Percentiles rank a stretch among this genome's conserved stretches.
These are phyloP conservation scores for Noctua comes DNA, from an alignment of 2,888 invertebrate species.

Conservation along the genomic window DNA sequence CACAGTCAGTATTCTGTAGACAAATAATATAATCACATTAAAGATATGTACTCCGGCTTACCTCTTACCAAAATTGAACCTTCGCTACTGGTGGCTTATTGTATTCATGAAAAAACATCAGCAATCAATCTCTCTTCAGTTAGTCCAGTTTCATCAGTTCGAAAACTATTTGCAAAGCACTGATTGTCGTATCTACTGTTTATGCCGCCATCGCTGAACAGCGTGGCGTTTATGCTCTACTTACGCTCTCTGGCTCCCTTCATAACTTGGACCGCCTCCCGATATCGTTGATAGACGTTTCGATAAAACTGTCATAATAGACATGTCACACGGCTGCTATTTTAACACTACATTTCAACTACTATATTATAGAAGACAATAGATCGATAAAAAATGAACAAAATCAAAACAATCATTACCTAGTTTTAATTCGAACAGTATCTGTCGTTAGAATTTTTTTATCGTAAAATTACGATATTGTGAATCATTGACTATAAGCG, in stretches of 20 bases:
- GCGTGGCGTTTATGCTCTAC: background rate
- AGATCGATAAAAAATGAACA: conserved; percentile 29
- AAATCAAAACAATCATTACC: conserved; percentile 35
- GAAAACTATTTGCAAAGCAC: too few species aligned
- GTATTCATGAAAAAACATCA: background rate
- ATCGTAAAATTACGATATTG: conserved; percentile 14
- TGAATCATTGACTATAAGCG: conserved; percentile 22
- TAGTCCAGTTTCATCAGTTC: too few species aligned
- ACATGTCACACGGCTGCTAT: conserved; percentile 75
- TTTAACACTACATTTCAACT: conserved; percentile 50
- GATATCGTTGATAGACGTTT: conserved; percentile 74
- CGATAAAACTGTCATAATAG: conserved; percentile 83
- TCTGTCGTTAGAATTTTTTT: conserved; percentile 18
- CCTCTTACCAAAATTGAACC: too few species aligned
- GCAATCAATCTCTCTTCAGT: background rate
- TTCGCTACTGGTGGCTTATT: too few species aligned
- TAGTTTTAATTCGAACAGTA: conserved; percentile 30
- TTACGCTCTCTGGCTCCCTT: conserved; percentile 27
- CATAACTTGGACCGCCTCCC: conserved; percentile 57
- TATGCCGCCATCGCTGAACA: background rate
- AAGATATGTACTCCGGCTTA: too few species aligned
- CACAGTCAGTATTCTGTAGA: too few species aligned
- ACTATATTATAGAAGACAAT: conserved; percentile 34
- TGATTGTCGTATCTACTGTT: too few species aligned
- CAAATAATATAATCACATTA: too few species aligned